A percentile compares a stretch with the other conserved stretches of the same genome.
Evolutionary conservation across 35 echinoderm and acorn worm species (phyloP).

Genomic region (Anneissia japonica): DNA sequence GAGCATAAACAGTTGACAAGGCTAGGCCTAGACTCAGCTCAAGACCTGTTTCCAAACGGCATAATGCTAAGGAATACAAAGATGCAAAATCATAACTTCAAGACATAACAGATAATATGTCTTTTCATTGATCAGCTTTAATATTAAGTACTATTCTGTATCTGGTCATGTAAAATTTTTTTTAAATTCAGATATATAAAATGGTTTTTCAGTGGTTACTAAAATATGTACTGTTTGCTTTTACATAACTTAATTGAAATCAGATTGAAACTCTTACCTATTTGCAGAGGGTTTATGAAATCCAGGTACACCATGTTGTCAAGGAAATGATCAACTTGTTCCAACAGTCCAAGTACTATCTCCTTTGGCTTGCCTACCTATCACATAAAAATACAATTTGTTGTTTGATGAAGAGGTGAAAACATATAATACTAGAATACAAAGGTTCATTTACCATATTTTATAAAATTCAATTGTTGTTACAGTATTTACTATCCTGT

Average conservation of each 20-base stretch:
- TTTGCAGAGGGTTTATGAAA: constrained; percentile 65
- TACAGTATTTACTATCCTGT: neutral
- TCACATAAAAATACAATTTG: neutral
- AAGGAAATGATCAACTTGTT: constrained; percentile 71
- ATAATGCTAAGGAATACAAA: neutral
- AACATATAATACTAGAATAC: neutral
- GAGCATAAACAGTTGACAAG: constrained; percentile 10
- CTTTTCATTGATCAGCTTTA: too few species aligned
- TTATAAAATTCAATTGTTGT: neutral
- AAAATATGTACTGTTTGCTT: too few species aligned
- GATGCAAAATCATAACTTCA: neutral
- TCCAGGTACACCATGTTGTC: constrained; percentile 41
- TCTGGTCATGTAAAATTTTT: too few species aligned
- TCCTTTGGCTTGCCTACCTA: constrained; percentile 81
- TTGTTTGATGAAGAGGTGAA: neutral
- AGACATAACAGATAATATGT: too few species aligned
- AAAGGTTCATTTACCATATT: neutral
- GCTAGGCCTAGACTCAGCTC: neutral
- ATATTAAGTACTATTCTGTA: too few species aligned
- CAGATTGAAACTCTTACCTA: constrained; percentile 21
- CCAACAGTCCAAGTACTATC: constrained; percentile 70
- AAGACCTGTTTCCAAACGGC: neutral
- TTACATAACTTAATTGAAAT: too few species aligned
- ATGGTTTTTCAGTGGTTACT: too few species aligned
- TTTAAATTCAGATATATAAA: too few species aligned